Conservation (phyloP, 1,140 invertebrate species). For the Tetragnatha versicolor region DNA sequence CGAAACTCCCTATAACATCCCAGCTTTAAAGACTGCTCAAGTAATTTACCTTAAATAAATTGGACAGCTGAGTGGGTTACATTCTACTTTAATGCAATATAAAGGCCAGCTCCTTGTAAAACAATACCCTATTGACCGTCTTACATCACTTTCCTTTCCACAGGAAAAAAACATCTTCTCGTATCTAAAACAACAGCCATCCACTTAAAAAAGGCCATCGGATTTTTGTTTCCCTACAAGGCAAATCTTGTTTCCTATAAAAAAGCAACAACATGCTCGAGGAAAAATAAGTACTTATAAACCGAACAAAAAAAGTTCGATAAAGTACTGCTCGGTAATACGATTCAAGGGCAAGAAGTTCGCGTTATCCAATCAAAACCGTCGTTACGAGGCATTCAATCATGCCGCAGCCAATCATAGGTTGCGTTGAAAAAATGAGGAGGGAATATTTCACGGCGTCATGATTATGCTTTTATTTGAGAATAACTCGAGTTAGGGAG, state of each 20-base stretch:
- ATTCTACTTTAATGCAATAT: no score
- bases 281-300: neutral
- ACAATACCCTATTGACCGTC: no score
- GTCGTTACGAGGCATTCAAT: neutral
- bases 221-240: neutral
- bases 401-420: neutral
- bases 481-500: neutral
- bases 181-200: no score
- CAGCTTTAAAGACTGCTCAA: no score
- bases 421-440: neutral
- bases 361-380: neutral
- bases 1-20: no score
- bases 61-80: no score
- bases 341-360: neutral
- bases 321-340: neutral
- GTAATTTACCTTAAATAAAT: no score
- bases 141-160: no score
- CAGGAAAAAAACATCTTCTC: no score
- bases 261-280: neutral
- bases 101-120: no score
- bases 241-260: slow-evolving; percentile 2
- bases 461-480: neutral
- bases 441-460: neutral
- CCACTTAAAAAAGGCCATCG: neutral
- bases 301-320: neutral